Conservation (phyloP, 1,140 invertebrate species). For the Bombus cullumanus region DNA sequence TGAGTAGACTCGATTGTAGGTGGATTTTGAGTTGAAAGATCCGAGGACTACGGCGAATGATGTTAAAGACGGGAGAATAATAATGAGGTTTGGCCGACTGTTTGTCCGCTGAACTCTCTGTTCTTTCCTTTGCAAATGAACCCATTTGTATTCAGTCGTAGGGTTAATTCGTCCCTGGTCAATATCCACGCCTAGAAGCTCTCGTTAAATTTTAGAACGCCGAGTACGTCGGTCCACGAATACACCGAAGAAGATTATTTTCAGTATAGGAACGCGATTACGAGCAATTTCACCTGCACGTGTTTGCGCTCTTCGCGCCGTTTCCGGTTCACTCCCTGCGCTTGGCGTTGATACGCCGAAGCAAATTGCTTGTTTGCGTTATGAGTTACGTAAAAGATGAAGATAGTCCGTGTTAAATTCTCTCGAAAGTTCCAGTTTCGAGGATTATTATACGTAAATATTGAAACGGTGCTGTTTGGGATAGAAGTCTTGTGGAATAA, state of each 20-base stretch:
- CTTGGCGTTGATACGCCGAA: not conserved
- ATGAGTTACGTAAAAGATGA: not conserved
- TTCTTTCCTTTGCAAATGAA: slow-evolving; percentile 56
- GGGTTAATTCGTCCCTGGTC: slow-evolving; percentile 34
- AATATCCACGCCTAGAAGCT: slow-evolving; percentile 19
- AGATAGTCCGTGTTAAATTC: not conserved
- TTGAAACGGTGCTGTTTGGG: not conserved
- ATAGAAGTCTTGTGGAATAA: not conserved
- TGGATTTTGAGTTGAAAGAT: slow-evolving; percentile 14
- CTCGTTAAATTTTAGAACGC: slow-evolving; percentile 31
- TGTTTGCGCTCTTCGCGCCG: too few species aligned
- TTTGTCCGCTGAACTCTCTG: slow-evolving; percentile 25
- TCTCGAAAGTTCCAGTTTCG: not conserved
- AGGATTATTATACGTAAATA: not conserved
- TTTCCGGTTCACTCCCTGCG: not conserved
- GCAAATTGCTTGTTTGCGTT: not conserved
- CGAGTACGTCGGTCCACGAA: not conserved
- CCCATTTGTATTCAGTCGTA: slow-evolving; percentile 60
- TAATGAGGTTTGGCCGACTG: slow-evolving; percentile 21
- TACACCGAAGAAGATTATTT: not conserved
- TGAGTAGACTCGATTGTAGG: not conserved
- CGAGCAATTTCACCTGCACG: too few species aligned
- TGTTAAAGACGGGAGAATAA: not conserved
- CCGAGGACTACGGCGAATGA: not conserved
- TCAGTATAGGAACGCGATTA: not conserved